Evolutionary conservation across 2,888 invertebrate species (phyloP).

Genomic region (Drosophila austrosaltans): DNA sequence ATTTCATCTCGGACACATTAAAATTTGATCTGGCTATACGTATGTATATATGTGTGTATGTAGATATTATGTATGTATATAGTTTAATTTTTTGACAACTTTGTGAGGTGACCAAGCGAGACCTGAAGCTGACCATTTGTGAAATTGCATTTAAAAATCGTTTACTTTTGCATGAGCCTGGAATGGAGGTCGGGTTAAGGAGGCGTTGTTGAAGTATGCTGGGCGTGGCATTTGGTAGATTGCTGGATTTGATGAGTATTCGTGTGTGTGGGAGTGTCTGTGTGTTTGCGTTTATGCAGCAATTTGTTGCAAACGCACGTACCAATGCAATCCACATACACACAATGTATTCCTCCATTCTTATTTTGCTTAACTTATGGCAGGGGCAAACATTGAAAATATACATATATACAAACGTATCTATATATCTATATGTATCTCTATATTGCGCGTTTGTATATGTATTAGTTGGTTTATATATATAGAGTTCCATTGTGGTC

Average conservation of each 20-base stretch:
- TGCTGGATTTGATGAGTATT: not conserved
- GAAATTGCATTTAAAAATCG: conserved; percentile 60
- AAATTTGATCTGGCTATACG: conserved; percentile 49
- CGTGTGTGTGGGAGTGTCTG: conserved; percentile 1
- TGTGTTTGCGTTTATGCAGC: conserved; percentile 42
- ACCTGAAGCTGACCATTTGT: conserved; percentile 43
- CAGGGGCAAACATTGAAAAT: conserved; percentile 8
- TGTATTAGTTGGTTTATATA: not conserved
- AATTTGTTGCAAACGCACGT: conserved; percentile 51
- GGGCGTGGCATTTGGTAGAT: conserved; percentile 4
- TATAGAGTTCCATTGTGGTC: not conserved
- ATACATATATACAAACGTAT: not conserved
- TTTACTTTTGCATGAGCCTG: conserved; percentile 57
- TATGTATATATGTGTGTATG: conserved; percentile 4
- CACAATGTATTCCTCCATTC: conserved; percentile 30
- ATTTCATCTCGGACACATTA: conserved; percentile 57
- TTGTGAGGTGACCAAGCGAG: conserved; percentile 29
- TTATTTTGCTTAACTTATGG: conserved; percentile 36
- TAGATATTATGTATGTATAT: conserved; percentile 9
- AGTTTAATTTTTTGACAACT: conserved; percentile 32
- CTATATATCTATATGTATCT: not conserved
- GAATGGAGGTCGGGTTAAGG: not conserved
- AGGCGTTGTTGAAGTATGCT: not conserved
- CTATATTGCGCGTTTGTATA: not conserved
- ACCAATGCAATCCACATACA: conserved; percentile 42